Base-by-base conservation (phyloP, 2,113 vertebrate genomes). In the Anoura caudifer region DNA sequence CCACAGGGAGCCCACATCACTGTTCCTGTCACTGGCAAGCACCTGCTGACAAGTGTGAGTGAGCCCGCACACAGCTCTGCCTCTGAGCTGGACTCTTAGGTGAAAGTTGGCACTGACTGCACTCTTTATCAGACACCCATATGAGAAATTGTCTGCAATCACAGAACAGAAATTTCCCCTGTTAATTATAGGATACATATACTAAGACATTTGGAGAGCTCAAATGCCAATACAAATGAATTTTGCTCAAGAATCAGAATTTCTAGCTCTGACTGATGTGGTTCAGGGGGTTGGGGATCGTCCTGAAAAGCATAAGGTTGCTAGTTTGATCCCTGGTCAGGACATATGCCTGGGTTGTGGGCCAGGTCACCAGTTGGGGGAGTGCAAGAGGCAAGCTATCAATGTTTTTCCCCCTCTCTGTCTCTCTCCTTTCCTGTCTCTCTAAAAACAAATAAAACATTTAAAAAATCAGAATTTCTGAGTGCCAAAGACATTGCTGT, bases 221-320 rank as follows among this genome's bases (percentile, higher is more conserved):
- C 19, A 28, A 61, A 73, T 0, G 0, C 11, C 17, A 90, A 69
- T 19, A 52, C 24, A 90, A 65, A 59, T 41, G 45, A 36, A 87
- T 75, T 92, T 87, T 87, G 56, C 56, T 87, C 70, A 87, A 47
- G 84, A 70, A 81, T 54, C 63, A 65, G 63, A 92, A 94, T 73
- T 76, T 87, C 70, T 87, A 91, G 67, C 13, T 28, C 61, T 63
- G 61, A 31, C 28, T 63, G 28, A 11, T 63, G 5, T 63, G 61
- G 61, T 31, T 63, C 28, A 63, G 61, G 31, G 28, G 12, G 61
- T 63, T 63, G 28, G 28, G 61, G 12, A 31, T 63, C 4, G 28
- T 63, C 4, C 11, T 31, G 13, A 31, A 63, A 63, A 63, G 61
- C 10, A 10, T 13, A 63, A 63, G 26, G 61, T 63, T 15, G 28